These are phyloP conservation scores for Hippocampus mohnikei DNA, from an alignment of 2,113 vertebrate genomes.

Conservation along the genomic window DNA sequence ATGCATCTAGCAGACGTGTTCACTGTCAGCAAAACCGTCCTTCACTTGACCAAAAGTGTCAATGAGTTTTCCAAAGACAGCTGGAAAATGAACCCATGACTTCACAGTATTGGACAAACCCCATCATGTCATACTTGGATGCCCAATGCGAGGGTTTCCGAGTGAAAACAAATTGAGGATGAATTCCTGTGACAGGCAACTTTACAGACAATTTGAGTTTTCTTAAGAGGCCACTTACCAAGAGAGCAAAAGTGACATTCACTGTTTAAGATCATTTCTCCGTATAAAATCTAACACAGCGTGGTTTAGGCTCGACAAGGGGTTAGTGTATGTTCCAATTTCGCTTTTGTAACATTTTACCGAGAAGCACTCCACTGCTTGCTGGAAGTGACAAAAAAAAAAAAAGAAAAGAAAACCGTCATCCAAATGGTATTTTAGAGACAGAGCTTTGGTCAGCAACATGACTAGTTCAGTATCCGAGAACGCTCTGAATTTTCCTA, in stretches of 20 bases:
- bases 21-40: slow-evolving; percentile 48
- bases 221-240: slow-evolving; percentile 19
- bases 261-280: slow-evolving; percentile 13
- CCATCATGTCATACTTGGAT: slow-evolving; percentile 34
- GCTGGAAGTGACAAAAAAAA: slow-evolving; percentile 4
- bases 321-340: slow-evolving; percentile 18
- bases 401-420: not conserved
- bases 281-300: slow-evolving; percentile 18
- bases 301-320: slow-evolving; percentile 23
- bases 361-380: slow-evolving; percentile 26
- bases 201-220: slow-evolving; percentile 15
- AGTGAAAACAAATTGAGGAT: slow-evolving; percentile 21
- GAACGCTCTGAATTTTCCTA: slow-evolving; percentile 3
- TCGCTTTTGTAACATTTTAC: slow-evolving; percentile 35
- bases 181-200: slow-evolving; percentile 23
- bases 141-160: slow-evolving; percentile 16
- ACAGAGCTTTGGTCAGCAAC: slow-evolving; percentile 38
- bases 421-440: slow-evolving; percentile 13
- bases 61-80: slow-evolving; percentile 46
- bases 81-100: slow-evolving; percentile 44
- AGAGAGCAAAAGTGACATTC: slow-evolving; percentile 14
- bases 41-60: slow-evolving; percentile 50
- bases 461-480: not conserved
- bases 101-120: slow-evolving; percentile 26
- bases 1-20: slow-evolving; percentile 53